Evolutionary conservation across 2,113 vertebrate genomes (phyloP).

Genomic region (Cichladusa arquata): DNA sequence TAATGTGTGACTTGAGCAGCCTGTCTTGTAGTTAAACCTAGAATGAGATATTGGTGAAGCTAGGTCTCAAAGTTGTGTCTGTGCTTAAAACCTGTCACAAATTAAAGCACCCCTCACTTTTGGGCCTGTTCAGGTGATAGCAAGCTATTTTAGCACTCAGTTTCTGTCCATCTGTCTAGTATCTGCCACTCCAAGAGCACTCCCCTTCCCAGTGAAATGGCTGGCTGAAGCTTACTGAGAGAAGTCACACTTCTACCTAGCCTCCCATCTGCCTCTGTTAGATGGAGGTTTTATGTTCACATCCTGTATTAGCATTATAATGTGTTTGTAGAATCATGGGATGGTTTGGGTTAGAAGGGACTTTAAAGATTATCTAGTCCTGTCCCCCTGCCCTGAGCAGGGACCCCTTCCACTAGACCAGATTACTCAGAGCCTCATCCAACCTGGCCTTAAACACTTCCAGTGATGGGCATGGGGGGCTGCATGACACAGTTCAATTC

Average conservation of each 20-base stretch:
- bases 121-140: neutral
- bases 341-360: neutral
- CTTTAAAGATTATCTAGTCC: neutral
- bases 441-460: neutral
- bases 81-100: neutral
- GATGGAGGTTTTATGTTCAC: neutral
- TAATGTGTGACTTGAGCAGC: neutral
- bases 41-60: neutral
- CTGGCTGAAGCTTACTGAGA: neutral
- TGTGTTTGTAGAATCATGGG: accelerated
- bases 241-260: neutral
- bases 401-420: neutral
- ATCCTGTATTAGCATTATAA: neutral
- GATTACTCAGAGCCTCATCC: neutral
- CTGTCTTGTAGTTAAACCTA: neutral
- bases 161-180: neutral
- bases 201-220: neutral
- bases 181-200: neutral
- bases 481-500: neutral
- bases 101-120: neutral
- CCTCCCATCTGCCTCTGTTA: neutral
- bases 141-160: neutral
- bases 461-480: neutral
- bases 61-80: neutral
- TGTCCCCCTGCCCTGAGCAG: neutral